Conservation (phyloP, 2,113 vertebrate genomes). For the Semicossyphus pulcher region DNA sequence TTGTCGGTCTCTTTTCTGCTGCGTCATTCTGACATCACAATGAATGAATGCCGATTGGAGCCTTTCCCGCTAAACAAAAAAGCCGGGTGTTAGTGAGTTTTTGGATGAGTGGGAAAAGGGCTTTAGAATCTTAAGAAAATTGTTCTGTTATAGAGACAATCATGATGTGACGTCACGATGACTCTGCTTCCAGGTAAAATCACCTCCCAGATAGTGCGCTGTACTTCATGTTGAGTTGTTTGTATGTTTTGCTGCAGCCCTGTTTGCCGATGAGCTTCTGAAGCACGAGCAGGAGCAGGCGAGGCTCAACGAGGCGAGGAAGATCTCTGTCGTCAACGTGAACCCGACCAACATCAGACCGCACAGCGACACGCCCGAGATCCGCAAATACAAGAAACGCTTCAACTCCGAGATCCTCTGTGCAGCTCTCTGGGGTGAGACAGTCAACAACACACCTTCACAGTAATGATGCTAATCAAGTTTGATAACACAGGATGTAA, state of each 20-base stretch:
- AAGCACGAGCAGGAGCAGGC: slow-evolving; percentile 97
- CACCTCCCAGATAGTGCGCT: no score
- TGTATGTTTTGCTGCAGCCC: slow-evolving; percentile 74
- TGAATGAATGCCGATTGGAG: no score
- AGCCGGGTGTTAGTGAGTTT: no score
- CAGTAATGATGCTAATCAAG: fast-evolving
- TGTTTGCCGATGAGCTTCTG: slow-evolving; percentile 93
- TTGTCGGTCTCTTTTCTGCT: no score
- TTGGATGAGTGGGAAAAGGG: no score
- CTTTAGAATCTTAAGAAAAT: no score
- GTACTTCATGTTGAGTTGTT: not conserved
- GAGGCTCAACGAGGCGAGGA: slow-evolving; percentile 96
- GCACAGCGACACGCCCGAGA: slow-evolving; percentile 98
- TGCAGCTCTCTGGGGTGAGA: slow-evolving; percentile 96
- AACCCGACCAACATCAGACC: slow-evolving; percentile 99
- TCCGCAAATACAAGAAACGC: slow-evolving; percentile 99
- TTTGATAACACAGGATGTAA: not conserved
- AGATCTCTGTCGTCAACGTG: slow-evolving; percentile 98
- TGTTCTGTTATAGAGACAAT: no score
- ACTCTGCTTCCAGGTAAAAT: no score
- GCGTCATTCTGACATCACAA: no score
- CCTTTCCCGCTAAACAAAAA: no score
- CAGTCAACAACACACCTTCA: not conserved
- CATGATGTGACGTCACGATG: no score
- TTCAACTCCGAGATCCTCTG: slow-evolving; percentile 99